phyloP scores from a whole-genome alignment of 2,113 vertebrate genomes.

The Paramisgurnus dabryanus region DNA sequence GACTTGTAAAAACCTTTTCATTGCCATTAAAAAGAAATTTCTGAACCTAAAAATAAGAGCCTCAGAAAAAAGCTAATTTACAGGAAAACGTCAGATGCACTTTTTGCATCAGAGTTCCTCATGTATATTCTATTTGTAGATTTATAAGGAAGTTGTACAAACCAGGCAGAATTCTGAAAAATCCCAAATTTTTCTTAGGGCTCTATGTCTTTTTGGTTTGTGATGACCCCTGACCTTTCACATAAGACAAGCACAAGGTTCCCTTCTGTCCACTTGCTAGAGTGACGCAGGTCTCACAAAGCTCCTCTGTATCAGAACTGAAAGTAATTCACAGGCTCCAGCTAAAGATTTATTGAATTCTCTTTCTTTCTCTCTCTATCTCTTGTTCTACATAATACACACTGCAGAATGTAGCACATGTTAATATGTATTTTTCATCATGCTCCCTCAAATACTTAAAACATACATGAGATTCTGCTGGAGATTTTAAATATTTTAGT shows the following conservation, averaged over 20 bases:
- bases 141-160: background rate
- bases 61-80: too few species aligned
- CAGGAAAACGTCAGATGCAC: too few species aligned
- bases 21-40: too few species aligned
- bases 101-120: too few species aligned
- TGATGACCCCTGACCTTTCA: slow-evolving; percentile 36
- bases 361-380: slow-evolving; percentile 21
- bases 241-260: slow-evolving; percentile 37
- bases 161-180: background rate
- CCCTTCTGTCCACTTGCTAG: slow-evolving; percentile 11
- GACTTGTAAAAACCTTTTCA: too few species aligned
- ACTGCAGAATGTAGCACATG: background rate
- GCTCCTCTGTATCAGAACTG: slow-evolving; percentile 30
- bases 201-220: slow-evolving; percentile 7
- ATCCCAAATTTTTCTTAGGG: background rate
- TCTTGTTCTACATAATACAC: slow-evolving; percentile 4
- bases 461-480: background rate
- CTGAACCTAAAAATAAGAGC: too few species aligned
- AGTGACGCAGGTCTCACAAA: slow-evolving; percentile 42
- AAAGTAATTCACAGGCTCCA: slow-evolving; percentile 39
- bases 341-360: slow-evolving; percentile 27
- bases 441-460: background rate
- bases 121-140: too few species aligned
- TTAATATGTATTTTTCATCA: background rate
- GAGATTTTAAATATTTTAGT: background rate